Percentiles rank a stretch among this genome's conserved stretches.
Evolutionary conservation across 2,113 vertebrate species (phyloP).

Genomic region (Ochotona curzoniae): DNA sequence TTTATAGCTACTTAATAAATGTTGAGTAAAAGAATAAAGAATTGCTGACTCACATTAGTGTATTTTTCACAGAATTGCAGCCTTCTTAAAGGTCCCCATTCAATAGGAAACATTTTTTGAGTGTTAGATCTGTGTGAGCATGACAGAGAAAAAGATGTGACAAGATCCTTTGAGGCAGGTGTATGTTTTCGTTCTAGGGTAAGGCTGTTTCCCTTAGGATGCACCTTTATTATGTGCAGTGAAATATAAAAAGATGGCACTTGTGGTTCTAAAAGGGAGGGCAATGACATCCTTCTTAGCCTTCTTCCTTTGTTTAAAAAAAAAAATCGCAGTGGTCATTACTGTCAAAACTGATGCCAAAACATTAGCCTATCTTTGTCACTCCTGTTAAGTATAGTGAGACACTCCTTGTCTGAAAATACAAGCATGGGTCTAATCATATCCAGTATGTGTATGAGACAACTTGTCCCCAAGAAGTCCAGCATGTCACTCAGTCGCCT

Average conservation of each 20-base stretch:
- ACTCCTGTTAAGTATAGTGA: not conserved
- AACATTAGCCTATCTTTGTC: constrained; percentile 15
- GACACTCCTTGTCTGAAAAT: constrained; percentile 6
- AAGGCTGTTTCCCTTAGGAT: constrained; percentile 48
- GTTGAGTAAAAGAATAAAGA: constrained; percentile 37
- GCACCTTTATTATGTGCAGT: constrained; percentile 32
- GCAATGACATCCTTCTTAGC: not conserved
- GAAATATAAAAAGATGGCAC: constrained; percentile 19
- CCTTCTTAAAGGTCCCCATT: constrained; percentile 16
- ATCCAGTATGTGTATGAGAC: not conserved
- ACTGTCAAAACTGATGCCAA: not conserved
- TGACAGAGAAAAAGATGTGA: constrained; percentile 37
- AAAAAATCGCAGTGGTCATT: not conserved
- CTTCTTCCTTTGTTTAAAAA: constrained; percentile 20
- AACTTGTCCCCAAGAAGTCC: constrained; percentile 15
- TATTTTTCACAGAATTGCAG: not conserved
- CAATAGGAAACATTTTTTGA: not conserved
- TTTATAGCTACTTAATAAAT: constrained; percentile 32
- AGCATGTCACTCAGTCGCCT: not conserved
- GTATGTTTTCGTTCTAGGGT: not conserved
- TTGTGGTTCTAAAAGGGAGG: not conserved
- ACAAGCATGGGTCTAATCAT: not conserved
- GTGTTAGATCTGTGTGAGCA: not conserved
- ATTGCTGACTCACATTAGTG: constrained; percentile 7
- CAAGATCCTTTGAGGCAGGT: constrained; percentile 14